phyloP scores from a whole-genome alignment of 2,888 invertebrate species.

The Lasioglossum leucozonium region DNA sequence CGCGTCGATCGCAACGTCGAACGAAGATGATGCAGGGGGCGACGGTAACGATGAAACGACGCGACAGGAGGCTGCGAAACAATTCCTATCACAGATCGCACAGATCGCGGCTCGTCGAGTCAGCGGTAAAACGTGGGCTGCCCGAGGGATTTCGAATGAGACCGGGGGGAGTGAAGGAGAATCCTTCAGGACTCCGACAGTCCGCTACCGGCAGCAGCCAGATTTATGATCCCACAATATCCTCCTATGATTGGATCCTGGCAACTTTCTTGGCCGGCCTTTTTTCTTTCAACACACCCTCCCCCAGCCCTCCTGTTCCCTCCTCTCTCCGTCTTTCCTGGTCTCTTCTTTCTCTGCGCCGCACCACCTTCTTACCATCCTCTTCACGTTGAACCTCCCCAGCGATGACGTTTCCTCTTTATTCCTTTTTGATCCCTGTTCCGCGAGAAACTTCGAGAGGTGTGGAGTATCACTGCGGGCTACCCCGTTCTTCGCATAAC shows the following conservation, averaged over 20 bases:
- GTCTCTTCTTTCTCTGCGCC: not conserved
- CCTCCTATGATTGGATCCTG: conserved; percentile 78
- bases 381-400: conserved; percentile 55
- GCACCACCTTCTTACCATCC: conserved; percentile 47
- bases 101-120: conserved; percentile 59
- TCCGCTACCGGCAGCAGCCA: conserved; percentile 61
- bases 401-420: conserved; percentile 45
- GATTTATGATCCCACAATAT: conserved; percentile 80
- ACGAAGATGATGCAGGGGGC: conserved; percentile 20
- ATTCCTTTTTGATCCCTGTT: conserved; percentile 31
- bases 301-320: conserved; percentile 10
- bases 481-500: conserved; percentile 50
- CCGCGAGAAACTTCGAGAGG: conserved; percentile 31
- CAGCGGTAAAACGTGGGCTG: conserved; percentile 62
- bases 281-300: conserved; percentile 35
- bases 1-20: conserved; percentile 20
- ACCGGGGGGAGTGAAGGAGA: conserved; percentile 59
- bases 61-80: conserved; percentile 68
- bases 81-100: conserved; percentile 71
- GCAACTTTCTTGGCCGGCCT: conserved; percentile 69
- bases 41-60: conserved; percentile 48
- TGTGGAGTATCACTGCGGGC: not conserved
- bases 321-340: not conserved
- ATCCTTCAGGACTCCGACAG: conserved; percentile 73
- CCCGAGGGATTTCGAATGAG: conserved; percentile 57